Percentiles rank a stretch among this genome's conserved stretches.
These are phyloP conservation scores for Papilio polytes DNA, from an alignment of 1,140 invertebrate species.

Conservation along the genomic window DNA sequence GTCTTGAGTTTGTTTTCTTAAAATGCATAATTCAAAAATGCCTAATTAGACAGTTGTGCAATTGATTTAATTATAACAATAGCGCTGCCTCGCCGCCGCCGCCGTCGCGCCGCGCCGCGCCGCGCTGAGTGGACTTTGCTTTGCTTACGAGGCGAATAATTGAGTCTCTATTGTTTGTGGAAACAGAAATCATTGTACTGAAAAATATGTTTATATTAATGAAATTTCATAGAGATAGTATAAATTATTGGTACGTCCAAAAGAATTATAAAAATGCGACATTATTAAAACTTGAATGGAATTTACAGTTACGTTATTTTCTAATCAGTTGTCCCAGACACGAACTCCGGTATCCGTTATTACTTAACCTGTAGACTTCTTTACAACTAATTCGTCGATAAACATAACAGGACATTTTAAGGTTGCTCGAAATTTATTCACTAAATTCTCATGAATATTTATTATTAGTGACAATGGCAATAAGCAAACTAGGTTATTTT, in stretches of 20 bases:
- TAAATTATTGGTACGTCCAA: not conserved
- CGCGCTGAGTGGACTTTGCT: not conserved
- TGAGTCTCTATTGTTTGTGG: conserved; percentile 25
- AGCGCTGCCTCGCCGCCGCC: not conserved
- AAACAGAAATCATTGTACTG: conserved; percentile 16
- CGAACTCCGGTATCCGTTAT: conserved; percentile 9
- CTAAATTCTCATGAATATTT: conserved; percentile 11
- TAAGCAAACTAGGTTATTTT: conserved; percentile 1
- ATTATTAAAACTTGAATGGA: conserved; percentile 34
- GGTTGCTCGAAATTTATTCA: conserved; percentile 13
- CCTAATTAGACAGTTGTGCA: conserved; percentile 1
- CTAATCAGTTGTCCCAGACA: conserved; percentile 17
- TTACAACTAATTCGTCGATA: conserved; percentile 30
- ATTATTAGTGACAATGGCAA: conserved; percentile 17
- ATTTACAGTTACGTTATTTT: conserved; percentile 31
- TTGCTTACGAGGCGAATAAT: conserved; percentile 35
- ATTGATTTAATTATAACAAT: conserved; percentile 37
- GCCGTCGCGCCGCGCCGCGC: not conserved
- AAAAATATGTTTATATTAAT: conserved; percentile 2
- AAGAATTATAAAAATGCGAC: not conserved
- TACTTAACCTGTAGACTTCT: conserved; percentile 18
- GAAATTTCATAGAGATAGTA: not conserved
- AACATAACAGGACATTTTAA: conserved; percentile 34
- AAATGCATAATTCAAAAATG: not conserved
- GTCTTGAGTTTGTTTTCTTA: conserved; percentile 16